These are phyloP conservation scores for Danionella dracula DNA, from an alignment of 2,797 vertebrate species.

Conservation along the genomic window DNA sequence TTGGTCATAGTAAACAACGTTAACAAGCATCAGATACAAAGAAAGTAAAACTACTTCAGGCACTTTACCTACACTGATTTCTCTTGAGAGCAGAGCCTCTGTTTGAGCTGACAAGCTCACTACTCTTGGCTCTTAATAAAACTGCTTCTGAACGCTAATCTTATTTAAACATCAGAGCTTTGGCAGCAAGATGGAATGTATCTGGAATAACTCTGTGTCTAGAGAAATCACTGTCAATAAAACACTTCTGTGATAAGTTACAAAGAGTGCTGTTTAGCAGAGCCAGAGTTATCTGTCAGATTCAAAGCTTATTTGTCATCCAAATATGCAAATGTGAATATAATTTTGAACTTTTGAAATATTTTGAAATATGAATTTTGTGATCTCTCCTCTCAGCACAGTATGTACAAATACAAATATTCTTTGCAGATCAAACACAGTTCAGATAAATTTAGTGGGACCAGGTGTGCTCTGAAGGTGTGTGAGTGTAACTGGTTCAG, in stretches of 20 bases:
- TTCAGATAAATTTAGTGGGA: no score
- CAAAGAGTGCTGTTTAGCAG: no score
- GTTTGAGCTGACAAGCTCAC: background rate
- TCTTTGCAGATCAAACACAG: no score
- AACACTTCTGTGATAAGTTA: no score
- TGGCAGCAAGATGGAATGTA: background rate
- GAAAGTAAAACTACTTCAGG: background rate
- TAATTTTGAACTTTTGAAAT: no score
- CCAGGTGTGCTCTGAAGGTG: no score
- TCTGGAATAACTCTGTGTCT: background rate
- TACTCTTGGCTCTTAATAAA: background rate
- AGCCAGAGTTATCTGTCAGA: no score
- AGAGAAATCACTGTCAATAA: background rate
- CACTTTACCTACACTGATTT: background rate
- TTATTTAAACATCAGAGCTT: background rate
- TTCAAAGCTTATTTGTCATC: background rate
- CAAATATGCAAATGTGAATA: background rate
- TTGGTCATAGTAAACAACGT: background rate
- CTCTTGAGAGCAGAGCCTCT: background rate
- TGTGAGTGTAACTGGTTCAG: no score
- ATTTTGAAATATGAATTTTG: no score
- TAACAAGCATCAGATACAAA: background rate
- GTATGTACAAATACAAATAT: conserved; percentile 2
- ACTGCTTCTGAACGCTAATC: background rate
- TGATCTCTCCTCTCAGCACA: no score